Percentiles rank a stretch among this genome's conserved stretches.
phyloP scores from a whole-genome alignment of 2,797 vertebrate species.

The Argentina silus region DNA sequence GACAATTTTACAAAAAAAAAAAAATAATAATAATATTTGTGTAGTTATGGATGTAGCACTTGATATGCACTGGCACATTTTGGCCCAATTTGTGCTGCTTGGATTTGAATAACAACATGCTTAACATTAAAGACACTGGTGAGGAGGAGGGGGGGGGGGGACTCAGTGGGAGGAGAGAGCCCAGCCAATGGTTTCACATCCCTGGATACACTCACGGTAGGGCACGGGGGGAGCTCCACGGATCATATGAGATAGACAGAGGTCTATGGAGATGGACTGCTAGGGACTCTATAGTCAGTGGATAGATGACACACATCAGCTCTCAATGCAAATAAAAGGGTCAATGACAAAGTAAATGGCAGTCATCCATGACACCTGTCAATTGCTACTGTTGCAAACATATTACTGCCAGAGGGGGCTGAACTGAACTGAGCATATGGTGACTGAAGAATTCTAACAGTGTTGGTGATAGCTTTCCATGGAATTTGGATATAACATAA shows the following conservation, averaged over 20 bases:
- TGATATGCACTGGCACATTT: conserved; percentile 67
- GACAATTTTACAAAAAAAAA: conserved; percentile 60
- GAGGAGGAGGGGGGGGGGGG: conserved; percentile 39
- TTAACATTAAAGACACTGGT: conserved; percentile 58
- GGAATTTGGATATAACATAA: too few species aligned
- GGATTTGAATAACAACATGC: conserved; percentile 66
- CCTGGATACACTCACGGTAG: conserved; percentile 39
- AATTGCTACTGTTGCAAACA: too few species aligned
- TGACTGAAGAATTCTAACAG: too few species aligned
- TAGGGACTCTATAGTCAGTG: too few species aligned
- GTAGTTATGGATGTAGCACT: conserved; percentile 60
- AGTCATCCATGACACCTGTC: too few species aligned
- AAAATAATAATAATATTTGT: conserved; percentile 63
- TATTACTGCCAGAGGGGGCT: too few species aligned
- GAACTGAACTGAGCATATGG: too few species aligned
- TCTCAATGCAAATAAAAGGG: background rate
- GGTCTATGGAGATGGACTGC: background rate
- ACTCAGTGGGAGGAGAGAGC: conserved; percentile 26
- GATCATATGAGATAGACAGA: background rate
- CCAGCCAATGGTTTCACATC: conserved; percentile 58
- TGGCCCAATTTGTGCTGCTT: conserved; percentile 65
- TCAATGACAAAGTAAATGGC: too few species aligned
- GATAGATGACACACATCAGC: background rate
- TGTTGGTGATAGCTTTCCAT: too few species aligned
- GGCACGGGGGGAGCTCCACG: conserved; percentile 27